These are phyloP conservation scores for Hirudo medicinalis DNA, from an alignment of 1,140 invertebrate genomes.

Conservation along the genomic window DNA sequence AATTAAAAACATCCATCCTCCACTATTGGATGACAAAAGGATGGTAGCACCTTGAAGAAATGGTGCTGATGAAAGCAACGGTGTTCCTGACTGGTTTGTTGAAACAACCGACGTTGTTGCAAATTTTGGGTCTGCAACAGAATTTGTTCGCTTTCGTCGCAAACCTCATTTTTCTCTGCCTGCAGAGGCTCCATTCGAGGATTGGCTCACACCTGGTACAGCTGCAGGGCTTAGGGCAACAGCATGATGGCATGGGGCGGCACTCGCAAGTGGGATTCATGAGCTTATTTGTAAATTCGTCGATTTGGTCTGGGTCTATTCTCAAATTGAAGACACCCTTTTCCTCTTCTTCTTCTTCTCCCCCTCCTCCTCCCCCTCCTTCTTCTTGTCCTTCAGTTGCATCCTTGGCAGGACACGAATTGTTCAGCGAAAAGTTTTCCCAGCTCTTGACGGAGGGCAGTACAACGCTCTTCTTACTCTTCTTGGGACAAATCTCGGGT, in stretches of 20 bases:
- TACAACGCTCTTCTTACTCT: background rate
- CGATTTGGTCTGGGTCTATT: too few relatives aligned
- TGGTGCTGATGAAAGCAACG: background rate
- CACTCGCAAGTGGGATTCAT: too few relatives aligned
- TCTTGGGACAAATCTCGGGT: background rate
- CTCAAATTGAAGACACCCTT: too few relatives aligned
- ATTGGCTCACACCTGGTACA: background rate
- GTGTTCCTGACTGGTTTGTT: background rate
- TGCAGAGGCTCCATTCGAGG: background rate
- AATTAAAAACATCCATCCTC: too few relatives aligned
- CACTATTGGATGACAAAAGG: too few relatives aligned
- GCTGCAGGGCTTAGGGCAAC: background rate
- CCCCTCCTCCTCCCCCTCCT: too few relatives aligned
- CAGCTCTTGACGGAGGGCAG: background rate
- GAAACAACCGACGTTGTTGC: constrained; percentile 10
- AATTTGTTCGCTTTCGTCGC: background rate
- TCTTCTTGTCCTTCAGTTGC: background rate
- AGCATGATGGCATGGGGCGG: too few relatives aligned
- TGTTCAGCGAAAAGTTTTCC: background rate
- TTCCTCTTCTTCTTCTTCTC: too few relatives aligned
- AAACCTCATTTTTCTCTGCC: constrained; percentile 2
- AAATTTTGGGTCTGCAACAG: constrained; percentile 8
- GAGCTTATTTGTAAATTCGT: too few relatives aligned
- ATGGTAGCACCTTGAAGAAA: too few relatives aligned
- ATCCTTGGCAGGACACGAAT: background rate